Evolutionary conservation across 2,113 vertebrate genomes (phyloP), one percentile per base, ranked within the genome.

Genomic region (Saguinus midas): DNA sequence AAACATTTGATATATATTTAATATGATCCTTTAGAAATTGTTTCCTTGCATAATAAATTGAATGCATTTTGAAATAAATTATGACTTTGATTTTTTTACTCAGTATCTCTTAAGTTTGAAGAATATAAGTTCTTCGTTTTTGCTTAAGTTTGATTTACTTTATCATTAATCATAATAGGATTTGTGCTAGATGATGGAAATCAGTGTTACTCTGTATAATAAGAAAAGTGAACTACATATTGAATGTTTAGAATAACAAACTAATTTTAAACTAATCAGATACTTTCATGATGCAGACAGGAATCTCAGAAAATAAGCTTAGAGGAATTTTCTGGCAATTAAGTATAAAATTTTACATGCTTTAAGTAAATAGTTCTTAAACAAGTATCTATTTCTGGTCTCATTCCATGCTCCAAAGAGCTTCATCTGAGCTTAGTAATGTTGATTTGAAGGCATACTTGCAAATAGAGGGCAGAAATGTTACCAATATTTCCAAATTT

Each of bases 141-240:
- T 98, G 32, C 92, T 98, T 98, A 96, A 96, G 88, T 91, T 97
- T 97, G 72, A 91, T 97, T 98, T 97, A 97, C 57, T 95, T 90
- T 14, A 92, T n/a, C 52, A 80, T 76, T 96, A 96, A 91, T 96
- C 95, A 40, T 97, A 98, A 35, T 89, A 89, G 78, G 8, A 78
- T 75, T 97, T 97, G 84, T 73, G 11, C 52, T 87, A 87, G 61
- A 89, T 82, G 35, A 93, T 79, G 64, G 94, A 97, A 98, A 96
- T 93, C 45, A 87, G 72, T 80, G 92, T 96, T 87, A 96, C 81
- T 93, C 52, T 95, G n/a, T 45, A 55, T 90, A 93, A 91, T 70
- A 97, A 58, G 45, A 87, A 95, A 94, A 97, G 21, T 58, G 57
- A 97, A 93, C 50, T 45, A 95, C 92, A 81, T 95, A 66, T 55